Conservation (phyloP, 1,140 invertebrate genomes). For the Leptestheria dahalacensis region DNA sequence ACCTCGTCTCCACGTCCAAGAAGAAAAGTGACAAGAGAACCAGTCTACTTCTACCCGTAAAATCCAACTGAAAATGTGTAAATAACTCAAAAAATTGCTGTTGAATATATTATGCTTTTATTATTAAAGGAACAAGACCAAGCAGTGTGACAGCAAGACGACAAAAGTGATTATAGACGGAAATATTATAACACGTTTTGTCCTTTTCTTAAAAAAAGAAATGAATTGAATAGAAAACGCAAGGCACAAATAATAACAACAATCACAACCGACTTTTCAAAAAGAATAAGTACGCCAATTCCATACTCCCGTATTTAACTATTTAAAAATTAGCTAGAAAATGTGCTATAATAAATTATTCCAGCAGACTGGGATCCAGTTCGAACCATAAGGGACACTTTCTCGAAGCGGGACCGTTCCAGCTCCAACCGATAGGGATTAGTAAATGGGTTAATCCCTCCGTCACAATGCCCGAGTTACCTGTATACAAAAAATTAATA, state of each 20-base stretch:
- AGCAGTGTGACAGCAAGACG: no score
- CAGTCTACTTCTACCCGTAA: no score
- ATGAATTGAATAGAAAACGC: neutral
- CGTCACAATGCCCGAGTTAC: slow-evolving; percentile 42
- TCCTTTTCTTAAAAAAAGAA: neutral
- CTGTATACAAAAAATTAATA: slow-evolving; percentile 25
- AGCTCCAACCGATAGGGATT: slow-evolving; percentile 62
- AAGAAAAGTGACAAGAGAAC: no score
- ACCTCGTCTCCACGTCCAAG: no score
- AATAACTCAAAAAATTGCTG: no score
- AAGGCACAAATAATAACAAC: neutral
- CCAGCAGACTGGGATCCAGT: slow-evolving; percentile 20
- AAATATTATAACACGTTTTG: neutral
- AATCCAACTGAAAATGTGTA: no score
- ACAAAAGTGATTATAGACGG: neutral
- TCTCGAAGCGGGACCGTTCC: slow-evolving; percentile 55
- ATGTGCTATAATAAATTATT: neutral
- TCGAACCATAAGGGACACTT: slow-evolving; percentile 54
- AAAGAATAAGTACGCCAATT: neutral
- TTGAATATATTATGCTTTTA: no score
- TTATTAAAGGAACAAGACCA: no score
- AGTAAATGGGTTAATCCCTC: slow-evolving; percentile 55
- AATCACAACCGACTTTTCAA: neutral
- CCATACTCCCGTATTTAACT: neutral
- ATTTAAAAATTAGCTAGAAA: no score